Conservation (phyloP, 2,888 invertebrate species). For the Sphecodes monilicornis region DNA sequence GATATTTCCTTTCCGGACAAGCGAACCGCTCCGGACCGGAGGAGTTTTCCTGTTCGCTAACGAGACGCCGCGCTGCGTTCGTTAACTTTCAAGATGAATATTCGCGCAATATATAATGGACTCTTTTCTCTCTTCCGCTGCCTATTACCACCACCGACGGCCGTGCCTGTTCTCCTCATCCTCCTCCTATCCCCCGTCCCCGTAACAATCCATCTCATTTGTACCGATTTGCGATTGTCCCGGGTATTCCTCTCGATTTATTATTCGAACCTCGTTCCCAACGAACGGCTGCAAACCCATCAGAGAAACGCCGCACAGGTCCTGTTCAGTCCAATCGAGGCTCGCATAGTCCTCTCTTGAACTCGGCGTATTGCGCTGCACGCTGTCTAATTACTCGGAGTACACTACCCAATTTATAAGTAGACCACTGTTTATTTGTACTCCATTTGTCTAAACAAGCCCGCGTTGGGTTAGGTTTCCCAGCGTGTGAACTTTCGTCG, state of each 20-base stretch:
- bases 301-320: not conserved
- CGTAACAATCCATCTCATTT: slow-evolving; percentile 62
- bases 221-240: slow-evolving; percentile 65
- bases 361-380: not conserved
- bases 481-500: not conserved
- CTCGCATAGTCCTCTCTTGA: not conserved
- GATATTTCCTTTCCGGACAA: slow-evolving; percentile 64
- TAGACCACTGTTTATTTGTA: not conserved
- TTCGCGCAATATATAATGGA: slow-evolving; percentile 59
- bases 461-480: not conserved
- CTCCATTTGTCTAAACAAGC: not conserved
- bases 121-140: slow-evolving; percentile 34
- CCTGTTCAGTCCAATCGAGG: not conserved
- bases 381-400: not conserved
- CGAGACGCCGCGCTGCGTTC: slow-evolving; percentile 69
- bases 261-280: slow-evolving; percentile 50
- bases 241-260: slow-evolving; percentile 59
- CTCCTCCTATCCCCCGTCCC: not conserved
- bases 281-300: not conserved
- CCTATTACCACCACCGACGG: slow-evolving; percentile 22
- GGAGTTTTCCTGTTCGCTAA: slow-evolving; percentile 69
- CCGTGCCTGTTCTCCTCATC: not conserved
- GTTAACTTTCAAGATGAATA: slow-evolving; percentile 73
- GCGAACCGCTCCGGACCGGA: slow-evolving; percentile 50
- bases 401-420: not conserved